Evolutionary conservation across 2,888 invertebrate species (phyloP), one percentile per base, ranked within the genome.

Genomic region (Melanostoma mellinum): DNA sequence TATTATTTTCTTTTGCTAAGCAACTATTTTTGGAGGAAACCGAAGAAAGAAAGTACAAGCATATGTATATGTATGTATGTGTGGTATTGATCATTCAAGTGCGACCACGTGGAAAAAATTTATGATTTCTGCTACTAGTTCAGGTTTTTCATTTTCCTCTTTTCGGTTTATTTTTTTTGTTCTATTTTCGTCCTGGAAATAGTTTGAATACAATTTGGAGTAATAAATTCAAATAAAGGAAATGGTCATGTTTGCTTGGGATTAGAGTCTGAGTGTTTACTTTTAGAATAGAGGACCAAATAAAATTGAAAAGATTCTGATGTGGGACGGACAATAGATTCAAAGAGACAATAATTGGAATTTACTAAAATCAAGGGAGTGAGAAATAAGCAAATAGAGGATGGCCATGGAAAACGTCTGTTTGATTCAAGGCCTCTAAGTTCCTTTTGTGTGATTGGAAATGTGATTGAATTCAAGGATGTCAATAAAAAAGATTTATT

Each of bases 31-130:
- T 4, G 2, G 8, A 8, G 33, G n/a, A 50, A 50, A 6, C 30
- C 33, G 10, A 5, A n/a, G 6, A 36, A 5, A 30, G 10, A 20
- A 20, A 20, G 20, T 20, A 20, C 20, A 20, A 20, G 20, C 20
- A 20, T 20, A 20, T 20, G 20, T 1, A 20, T 20, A 20, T 20
- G 20, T 20, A 20, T 20, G 20, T 20, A n/a, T n/a, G 9, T 20
- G 38, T 32, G 55, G 50, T 44, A 60, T 52, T 71, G 50, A 71
- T 42, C 58, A 60, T 50, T 58, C 50, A 10, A 33, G 60, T 52
- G 58, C 10, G 58, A 40, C 52, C 52, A 60, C 52, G 71, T 71
- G 71, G 71, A 71, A 56, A 48, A 61, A 53, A 63, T 55, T 55
- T 44, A 40, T 20, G 48, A 56, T 36, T 10, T 20, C 44, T 55